Evolutionary conservation across 2,113 vertebrate species (phyloP).

Genomic region (Danio rerio): GRCz12tu NC_133197.1:9118501-9119000

Average conservation of each 20-base stretch:
- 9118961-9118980: background rate
- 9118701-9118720: too few species aligned
- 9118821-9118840: background rate
- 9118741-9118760: background rate
- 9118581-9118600: too few species aligned
- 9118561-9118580: too few species aligned
- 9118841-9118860: background rate
- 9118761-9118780: background rate
- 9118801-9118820: background rate
- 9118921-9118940: constrained; percentile 6
- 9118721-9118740: background rate
- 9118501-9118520: background rate
- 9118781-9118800: background rate
- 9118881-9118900: constrained; percentile 28
- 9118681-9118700: too few species aligned
- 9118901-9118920: constrained; percentile 13
- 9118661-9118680: too few species aligned
- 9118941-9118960: background rate
- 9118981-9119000: constrained; percentile 14
- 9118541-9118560: too few species aligned
- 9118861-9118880: constrained; percentile 20
- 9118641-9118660: too few species aligned
- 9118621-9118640: too few species aligned
- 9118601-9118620: too few species aligned
- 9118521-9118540: too few species aligned